A percentile compares a stretch with the other conserved stretches of the same genome.
phyloP scores from a whole-genome alignment of 2,113 vertebrate genomes.

The Alces alces region DNA sequence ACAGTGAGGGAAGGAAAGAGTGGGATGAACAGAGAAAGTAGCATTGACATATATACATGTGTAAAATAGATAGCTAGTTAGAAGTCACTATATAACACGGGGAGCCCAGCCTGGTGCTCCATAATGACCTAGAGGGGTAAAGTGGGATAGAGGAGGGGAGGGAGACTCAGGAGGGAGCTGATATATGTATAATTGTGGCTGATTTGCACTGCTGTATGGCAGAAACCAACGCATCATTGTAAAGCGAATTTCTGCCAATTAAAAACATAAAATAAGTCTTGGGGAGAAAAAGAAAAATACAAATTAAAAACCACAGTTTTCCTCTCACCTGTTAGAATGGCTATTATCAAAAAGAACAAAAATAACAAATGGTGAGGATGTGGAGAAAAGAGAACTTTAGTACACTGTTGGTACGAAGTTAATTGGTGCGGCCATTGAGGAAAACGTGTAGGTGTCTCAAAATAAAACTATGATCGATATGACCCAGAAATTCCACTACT shows the following conservation, averaged over 20 bases:
- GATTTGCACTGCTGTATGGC: background rate
- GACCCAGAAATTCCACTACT: background rate
- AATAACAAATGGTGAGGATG: background rate
- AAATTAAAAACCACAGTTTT: background rate
- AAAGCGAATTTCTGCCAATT: too few species aligned
- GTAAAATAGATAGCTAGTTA: background rate
- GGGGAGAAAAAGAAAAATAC: background rate
- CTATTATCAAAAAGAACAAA: background rate
- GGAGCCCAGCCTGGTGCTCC: background rate
- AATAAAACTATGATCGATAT: background rate
- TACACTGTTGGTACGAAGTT: background rate
- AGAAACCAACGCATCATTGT: background rate
- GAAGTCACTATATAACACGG: background rate
- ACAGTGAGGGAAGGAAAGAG: background rate
- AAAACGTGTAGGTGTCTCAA: background rate
- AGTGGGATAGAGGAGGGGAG: background rate
- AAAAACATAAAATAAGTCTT: background rate
- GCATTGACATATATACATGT: background rate
- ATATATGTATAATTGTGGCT: background rate
- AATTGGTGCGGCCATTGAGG: background rate
- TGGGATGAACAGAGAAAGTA: background rate
- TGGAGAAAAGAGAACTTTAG: background rate
- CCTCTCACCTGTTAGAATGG: background rate
- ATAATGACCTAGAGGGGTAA: background rate
- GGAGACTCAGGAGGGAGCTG: background rate